Evolutionary conservation across 2,113 vertebrate species (phyloP).

Genomic region (Apodemus speciosus): DNA sequence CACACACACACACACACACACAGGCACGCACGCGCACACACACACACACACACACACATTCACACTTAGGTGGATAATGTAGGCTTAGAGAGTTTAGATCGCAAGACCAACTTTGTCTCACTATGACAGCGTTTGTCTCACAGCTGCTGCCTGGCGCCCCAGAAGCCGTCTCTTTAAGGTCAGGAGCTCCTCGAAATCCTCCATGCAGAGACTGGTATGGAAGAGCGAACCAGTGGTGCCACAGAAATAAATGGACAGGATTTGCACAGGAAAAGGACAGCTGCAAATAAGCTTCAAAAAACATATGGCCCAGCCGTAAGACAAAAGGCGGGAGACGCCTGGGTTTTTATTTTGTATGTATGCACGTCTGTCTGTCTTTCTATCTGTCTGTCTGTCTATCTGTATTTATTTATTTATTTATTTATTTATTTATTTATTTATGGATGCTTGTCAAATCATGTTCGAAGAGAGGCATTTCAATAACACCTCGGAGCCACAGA

Average conservation of each 20-base stretch:
- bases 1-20: background rate
- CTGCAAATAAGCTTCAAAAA: slow-evolving; percentile 24
- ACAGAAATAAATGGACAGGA: background rate
- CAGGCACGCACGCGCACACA: background rate
- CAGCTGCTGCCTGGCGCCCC: background rate
- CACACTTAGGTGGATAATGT: background rate
- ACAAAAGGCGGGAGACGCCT: background rate
- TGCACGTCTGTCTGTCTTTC: background rate
- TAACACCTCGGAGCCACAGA: background rate
- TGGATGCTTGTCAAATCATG: background rate
- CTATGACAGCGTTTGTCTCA: slow-evolving; percentile 30
- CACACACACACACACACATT: too few relatives aligned
- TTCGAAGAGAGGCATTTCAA: slow-evolving; percentile 24
- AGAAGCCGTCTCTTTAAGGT: background rate
- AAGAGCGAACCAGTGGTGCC: slow-evolving; percentile 35
- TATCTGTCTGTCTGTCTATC: too few relatives aligned
- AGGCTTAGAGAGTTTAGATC: background rate
- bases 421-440: background rate
- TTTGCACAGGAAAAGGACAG: background rate
- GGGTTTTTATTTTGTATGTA: background rate
- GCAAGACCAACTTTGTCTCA: slow-evolving; percentile 42
- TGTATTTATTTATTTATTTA: too few relatives aligned
- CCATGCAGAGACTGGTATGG: background rate
- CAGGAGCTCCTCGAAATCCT: background rate
- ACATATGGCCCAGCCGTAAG: background rate